Base-by-base conservation (phyloP, 2,113 vertebrate genomes). In the Tonatia bakeri region DNA sequence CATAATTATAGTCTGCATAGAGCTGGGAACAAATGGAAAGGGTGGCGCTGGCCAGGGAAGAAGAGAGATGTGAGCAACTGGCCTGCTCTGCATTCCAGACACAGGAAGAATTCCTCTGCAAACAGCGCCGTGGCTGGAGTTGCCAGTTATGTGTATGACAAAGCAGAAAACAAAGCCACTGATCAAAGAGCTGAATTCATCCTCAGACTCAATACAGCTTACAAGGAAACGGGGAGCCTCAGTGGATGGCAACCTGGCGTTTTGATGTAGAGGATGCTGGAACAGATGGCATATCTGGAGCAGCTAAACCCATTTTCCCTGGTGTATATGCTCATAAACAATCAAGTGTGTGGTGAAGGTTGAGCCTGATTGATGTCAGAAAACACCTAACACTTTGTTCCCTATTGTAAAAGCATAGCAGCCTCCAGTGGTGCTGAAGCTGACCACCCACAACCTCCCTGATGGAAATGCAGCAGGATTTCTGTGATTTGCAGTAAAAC, bases 151-250 rank as follows among this genome's bases (percentile, higher is more conserved):
- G 96, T 94, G 96, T 98, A 98, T 98, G 98, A 98, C 98, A 98
- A 98, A 98, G 98, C 98, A 98, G 97, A 98, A 98, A 98, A 97
- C 96, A 97, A 98, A 97, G 73, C 84, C 94, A 87, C 89, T 89
- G 97, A 98, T 98, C 96, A 97, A 98, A 98, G 96, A 97, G 96
- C 96, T 50, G 82, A 96, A 97, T 89, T 96, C 98, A 97, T 97
- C 94, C 98, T 98, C 91, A 90, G 96, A 97, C 88, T 94, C 87
- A 1, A 92, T 65, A 84, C 95, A 70, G 31, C 59, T 92, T 40
- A 92, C 88, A 89, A 96, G 96, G 73, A 94, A 65, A 38, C 0
- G 0, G 24, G 22, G 69, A 24, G 59, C 91, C 90, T 47, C 56
- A 2, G 54, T 96, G 94, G 92, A 95, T 59, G 85, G 90, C 96